Percentiles rank a stretch among this genome's conserved stretches.
Conservation (phyloP, 2,888 invertebrate genomes). For the Diarsia mendica region DNA sequence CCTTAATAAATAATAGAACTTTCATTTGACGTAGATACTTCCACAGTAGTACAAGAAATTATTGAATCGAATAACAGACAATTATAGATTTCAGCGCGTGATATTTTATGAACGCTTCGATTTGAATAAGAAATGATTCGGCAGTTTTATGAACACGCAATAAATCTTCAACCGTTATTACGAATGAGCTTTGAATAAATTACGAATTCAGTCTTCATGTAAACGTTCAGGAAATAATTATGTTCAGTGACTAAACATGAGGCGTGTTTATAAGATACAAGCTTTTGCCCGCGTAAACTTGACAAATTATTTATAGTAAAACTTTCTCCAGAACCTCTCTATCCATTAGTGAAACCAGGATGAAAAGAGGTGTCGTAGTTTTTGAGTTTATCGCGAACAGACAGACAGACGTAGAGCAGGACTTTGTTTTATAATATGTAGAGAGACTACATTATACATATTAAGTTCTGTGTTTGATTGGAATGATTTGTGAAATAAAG, state of each 20-base stretch:
- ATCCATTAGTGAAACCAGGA: too few species aligned
- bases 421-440: too few species aligned
- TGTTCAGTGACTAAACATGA: background rate
- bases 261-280: background rate
- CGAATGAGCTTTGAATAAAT: constrained; percentile 46
- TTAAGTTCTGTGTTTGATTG: background rate
- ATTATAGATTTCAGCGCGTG: background rate
- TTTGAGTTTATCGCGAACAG: too few species aligned
- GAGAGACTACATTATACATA: too few species aligned
- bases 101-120: constrained; percentile 20
- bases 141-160: constrained; percentile 38
- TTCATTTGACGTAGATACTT: background rate
- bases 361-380: too few species aligned
- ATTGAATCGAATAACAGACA: background rate
- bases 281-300: too few species aligned
- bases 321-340: too few species aligned
- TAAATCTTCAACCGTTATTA: constrained; percentile 50
- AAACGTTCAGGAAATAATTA: constrained; percentile 3
- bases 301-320: too few species aligned
- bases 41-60: background rate
- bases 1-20: background rate
- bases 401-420: too few species aligned
- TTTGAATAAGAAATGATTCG: constrained; percentile 40
- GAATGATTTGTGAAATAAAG: background rate
- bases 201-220: constrained; percentile 18